Base-by-base conservation (phyloP, 1,140 invertebrate species). In the Pogonus chalceus region DNA sequence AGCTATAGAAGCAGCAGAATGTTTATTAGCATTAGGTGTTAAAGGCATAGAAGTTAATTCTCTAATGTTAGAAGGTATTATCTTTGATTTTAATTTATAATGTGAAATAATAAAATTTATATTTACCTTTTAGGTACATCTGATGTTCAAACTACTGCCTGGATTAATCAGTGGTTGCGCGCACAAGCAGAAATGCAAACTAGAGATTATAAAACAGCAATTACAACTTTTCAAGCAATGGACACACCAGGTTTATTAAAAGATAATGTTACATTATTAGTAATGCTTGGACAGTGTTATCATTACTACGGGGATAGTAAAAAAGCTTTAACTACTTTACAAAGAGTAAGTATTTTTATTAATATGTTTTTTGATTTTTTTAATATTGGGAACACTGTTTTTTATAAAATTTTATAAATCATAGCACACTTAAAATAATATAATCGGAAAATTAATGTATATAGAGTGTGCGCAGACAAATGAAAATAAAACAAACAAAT, bases 1-100 rank as follows among this genome's bases (percentile, higher is more conserved):
- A 21, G 83, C 86, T 1, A 55, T 90, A n/a, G 84, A 88, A 67
- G 84, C 85, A 31, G 78, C 80, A 1, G 80, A 83, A 66, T 82
- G 80, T 51, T 69, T 90, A 20, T 67, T 89, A 39, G 74, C 76
- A 49, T 66, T 88, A 35, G 85, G 84, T 20, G 77, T 87, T 10
- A 85, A 83, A 67, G 82, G 82, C 14, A 73, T 79, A 23, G 85
- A 89, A 72, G 80, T 87, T 0, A 78, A 80, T 62, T 76, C 81
- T 23, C 60, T 87, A 21, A 80, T 85, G 56, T 71, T 85, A 20
- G 77, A 78, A 58, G 76, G 74, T 43, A 43, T 4, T 31, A 31
- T 31, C 26, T 31, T 14, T 31, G 14, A 31, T 7, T 31, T 31
- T 31, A 7, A 31, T 31, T 31, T 31, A 31, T 7, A 31, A 31